A percentile compares a stretch with the other conserved stretches of the same genome.
phyloP scores from a whole-genome alignment of 2,113 vertebrate species.

The Reinhardtius hippoglossoides region DNA sequence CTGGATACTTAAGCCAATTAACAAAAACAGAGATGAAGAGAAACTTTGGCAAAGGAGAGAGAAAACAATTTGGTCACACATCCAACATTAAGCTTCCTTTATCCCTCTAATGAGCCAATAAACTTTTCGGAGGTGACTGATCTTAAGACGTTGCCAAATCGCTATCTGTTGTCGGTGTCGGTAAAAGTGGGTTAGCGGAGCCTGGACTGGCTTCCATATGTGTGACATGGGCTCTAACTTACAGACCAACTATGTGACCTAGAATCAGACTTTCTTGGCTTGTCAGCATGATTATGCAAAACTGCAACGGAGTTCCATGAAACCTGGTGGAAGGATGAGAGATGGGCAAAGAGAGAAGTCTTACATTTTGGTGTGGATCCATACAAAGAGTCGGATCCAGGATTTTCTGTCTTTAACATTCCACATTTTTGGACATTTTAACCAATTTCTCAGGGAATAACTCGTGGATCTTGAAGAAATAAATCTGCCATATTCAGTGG shows the following conservation, averaged over 20 bases:
- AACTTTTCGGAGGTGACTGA: conserved; percentile 49
- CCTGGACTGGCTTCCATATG: conserved; percentile 57
- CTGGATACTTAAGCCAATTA: conserved; percentile 51
- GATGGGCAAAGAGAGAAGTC: too few species aligned
- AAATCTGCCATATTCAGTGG: too few species aligned
- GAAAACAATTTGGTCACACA: conserved; percentile 67
- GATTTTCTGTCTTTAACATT: not conserved
- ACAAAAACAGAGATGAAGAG: conserved; percentile 61
- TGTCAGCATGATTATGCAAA: too few species aligned
- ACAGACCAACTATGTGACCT: conserved; percentile 28
- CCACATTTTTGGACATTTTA: not conserved
- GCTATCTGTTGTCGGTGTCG: conserved; percentile 50
- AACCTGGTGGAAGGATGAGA: not conserved
- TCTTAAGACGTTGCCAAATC: conserved; percentile 55
- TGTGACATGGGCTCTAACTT: conserved; percentile 33
- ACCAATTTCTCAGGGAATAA: too few species aligned
- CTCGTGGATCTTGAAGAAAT: too few species aligned
- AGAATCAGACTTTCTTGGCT: not conserved
- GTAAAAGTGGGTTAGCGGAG: conserved; percentile 50
- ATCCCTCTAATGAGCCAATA: conserved; percentile 68
- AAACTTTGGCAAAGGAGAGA: conserved; percentile 37
- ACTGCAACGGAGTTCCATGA: not conserved
- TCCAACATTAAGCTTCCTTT: conserved; percentile 56
- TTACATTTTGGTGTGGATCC: not conserved
- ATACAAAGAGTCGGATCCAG: too few species aligned